Conservation (phyloP, 2,888 invertebrate genomes). For the Melieria omissa region DNA sequence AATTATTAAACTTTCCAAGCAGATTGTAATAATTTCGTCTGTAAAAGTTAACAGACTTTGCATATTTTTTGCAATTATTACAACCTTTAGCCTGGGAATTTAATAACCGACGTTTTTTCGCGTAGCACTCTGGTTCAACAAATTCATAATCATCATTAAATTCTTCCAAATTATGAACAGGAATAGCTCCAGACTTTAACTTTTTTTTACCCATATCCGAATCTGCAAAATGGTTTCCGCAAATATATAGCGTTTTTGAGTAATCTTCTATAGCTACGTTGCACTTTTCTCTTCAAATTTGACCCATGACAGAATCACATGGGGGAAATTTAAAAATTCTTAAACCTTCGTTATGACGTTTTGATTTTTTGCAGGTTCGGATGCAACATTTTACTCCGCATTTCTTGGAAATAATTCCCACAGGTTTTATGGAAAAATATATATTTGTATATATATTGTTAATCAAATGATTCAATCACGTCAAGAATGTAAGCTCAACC, state of each 20-base stretch:
- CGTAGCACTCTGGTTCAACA: conserved; percentile 1
- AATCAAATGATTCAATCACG: too few relatives aligned
- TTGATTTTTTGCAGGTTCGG: not conserved
- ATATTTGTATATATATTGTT: too few relatives aligned
- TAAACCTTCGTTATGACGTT: not conserved
- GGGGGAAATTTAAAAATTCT: too few relatives aligned
- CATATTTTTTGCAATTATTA: conserved; percentile 13
- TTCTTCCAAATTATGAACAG: conserved; percentile 12
- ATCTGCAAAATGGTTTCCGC: conserved; percentile 6
- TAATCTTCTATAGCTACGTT: not conserved
- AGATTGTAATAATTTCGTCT: conserved; percentile 1
- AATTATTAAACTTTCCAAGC: too few relatives aligned
- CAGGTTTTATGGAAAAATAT: too few relatives aligned
- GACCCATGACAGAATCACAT: too few relatives aligned
- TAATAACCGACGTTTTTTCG: not conserved
- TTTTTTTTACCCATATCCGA: conserved; percentile 15
- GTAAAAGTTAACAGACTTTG: conserved; percentile 14
- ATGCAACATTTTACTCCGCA: not conserved
- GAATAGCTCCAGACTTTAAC: conserved; percentile 18
- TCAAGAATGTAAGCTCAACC: too few relatives aligned
- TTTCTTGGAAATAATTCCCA: not conserved
- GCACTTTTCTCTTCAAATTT: conserved; percentile 1
- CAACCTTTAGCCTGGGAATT: not conserved
- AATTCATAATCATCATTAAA: conserved; percentile 3
- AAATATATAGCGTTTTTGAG: not conserved